Conservation (phyloP, 2,888 invertebrate species). For the Acrobasis suavella region DNA sequence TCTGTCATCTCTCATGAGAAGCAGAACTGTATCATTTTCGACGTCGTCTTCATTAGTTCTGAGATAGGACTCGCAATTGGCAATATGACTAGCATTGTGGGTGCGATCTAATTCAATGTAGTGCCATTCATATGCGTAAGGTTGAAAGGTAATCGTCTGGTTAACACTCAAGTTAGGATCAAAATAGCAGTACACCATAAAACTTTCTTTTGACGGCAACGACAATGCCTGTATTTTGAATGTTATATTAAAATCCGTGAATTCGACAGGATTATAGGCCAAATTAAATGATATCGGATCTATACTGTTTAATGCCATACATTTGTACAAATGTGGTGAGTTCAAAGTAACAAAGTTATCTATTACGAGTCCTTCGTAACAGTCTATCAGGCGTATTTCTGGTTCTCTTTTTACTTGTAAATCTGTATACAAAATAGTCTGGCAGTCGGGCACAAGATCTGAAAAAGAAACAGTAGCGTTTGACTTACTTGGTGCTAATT, state of each 20-base stretch:
- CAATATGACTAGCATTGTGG: slow-evolving; percentile 51
- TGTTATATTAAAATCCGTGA: slow-evolving; percentile 45
- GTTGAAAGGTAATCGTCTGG: slow-evolving; percentile 72
- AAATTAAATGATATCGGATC: slow-evolving; percentile 64
- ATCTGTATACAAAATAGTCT: slow-evolving; percentile 85
- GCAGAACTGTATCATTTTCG: slow-evolving; percentile 54
- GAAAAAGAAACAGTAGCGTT: slow-evolving; percentile 48
- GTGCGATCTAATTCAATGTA: slow-evolving; percentile 66
- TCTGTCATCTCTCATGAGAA: slow-evolving; percentile 83
- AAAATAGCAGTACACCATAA: slow-evolving; percentile 73
- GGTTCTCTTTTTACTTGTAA: slow-evolving; percentile 80
- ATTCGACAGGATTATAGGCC: slow-evolving; percentile 56
- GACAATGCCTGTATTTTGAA: slow-evolving; percentile 79
- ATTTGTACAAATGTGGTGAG: slow-evolving; percentile 72
- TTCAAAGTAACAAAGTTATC: slow-evolving; percentile 48
- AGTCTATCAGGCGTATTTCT: slow-evolving; percentile 60
- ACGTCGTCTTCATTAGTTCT: slow-evolving; percentile 50
- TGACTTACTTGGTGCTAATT: too few relatives aligned
- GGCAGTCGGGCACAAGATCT: slow-evolving; percentile 87
- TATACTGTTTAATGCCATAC: slow-evolving; percentile 65
- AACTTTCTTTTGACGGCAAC: slow-evolving; percentile 76
- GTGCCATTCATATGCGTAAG: slow-evolving; percentile 83
- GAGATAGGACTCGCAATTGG: slow-evolving; percentile 63
- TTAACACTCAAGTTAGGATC: slow-evolving; percentile 65
- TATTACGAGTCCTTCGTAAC: slow-evolving; percentile 52